A percentile compares a stretch with the other conserved stretches of the same genome.
phyloP scores from a whole-genome alignment of 2,888 invertebrate species.

The Ectemnius continuus region DNA sequence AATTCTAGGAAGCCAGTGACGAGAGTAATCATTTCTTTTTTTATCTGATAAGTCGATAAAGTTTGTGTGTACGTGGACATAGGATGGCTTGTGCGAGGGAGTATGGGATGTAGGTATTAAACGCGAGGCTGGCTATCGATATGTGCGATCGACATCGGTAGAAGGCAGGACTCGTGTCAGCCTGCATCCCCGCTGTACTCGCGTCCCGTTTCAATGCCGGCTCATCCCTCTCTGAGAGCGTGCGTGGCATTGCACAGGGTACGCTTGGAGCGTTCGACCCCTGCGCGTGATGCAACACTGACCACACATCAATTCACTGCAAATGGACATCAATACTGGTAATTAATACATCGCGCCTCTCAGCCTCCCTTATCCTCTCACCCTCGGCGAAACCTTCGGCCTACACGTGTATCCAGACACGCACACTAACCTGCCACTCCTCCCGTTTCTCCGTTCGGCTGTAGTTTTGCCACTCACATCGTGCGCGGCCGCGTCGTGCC shows the following conservation, averaged over 20 bases:
- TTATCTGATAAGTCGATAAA: no score
- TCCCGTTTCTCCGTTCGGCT: slow-evolving; percentile 26
- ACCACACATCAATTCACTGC: slow-evolving; percentile 79
- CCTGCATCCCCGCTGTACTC: slow-evolving; percentile 41
- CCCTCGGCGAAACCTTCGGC: slow-evolving; percentile 28
- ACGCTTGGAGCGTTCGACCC: slow-evolving; percentile 73
- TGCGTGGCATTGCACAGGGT: slow-evolving; percentile 63
- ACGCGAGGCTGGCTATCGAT: slow-evolving; percentile 45
- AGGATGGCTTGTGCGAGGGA: no score
- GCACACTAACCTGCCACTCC: slow-evolving; percentile 6
- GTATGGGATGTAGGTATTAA: no score
- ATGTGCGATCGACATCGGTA: slow-evolving; percentile 66
- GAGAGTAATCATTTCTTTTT: no score
- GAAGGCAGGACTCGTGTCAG: slow-evolving; percentile 32
- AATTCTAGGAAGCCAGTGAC: no score
- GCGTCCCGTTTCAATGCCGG: slow-evolving; percentile 63
- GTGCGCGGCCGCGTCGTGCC: slow-evolving; percentile 28
- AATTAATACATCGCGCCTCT: slow-evolving; percentile 78
- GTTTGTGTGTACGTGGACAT: no score
- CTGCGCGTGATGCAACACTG: slow-evolving; percentile 77
- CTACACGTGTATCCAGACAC: slow-evolving; percentile 15
- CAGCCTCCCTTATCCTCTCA: slow-evolving; percentile 46
- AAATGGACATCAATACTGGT: slow-evolving; percentile 79
- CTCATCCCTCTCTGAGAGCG: slow-evolving; percentile 69
- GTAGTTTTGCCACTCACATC: slow-evolving; percentile 43